Evolutionary conservation across 2,797 vertebrate species (phyloP).

Genomic region (Apogon talboti): DNA sequence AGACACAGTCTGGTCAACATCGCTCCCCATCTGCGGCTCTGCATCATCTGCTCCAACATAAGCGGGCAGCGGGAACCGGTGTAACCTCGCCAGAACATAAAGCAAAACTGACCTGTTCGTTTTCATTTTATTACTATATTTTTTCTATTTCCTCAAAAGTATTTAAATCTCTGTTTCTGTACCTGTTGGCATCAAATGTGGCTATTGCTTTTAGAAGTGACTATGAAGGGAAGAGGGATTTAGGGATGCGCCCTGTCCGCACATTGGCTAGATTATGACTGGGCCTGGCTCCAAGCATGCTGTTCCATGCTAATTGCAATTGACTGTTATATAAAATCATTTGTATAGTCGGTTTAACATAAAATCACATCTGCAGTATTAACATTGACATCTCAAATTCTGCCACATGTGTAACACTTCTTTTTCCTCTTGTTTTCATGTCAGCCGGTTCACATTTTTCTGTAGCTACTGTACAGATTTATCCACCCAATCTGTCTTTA

Average conservation of each 20-base stretch:
- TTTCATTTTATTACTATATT: not conserved
- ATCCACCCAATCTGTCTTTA: constrained; percentile 40
- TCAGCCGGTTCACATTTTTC: constrained; percentile 13
- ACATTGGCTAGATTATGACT: constrained; percentile 43
- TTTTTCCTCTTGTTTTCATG: not conserved
- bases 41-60: constrained; percentile 20
- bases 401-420: constrained; percentile 4
- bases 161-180: not conserved
- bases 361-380: constrained; percentile 31
- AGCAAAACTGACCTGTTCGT: not conserved
- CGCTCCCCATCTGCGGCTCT: constrained; percentile 54
- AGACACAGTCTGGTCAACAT: constrained; percentile 71
- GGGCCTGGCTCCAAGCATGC: constrained; percentile 23
- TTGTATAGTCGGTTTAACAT: constrained; percentile 36
- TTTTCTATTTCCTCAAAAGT: not conserved
- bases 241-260: constrained; percentile 38
- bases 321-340: constrained; percentile 46
- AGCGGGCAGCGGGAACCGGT: constrained; percentile 8
- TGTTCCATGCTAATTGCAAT: constrained; percentile 48
- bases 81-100: constrained; percentile 15
- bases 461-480: not conserved
- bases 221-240: constrained; percentile 33
- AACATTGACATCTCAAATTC: constrained; percentile 27
- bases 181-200: not conserved
- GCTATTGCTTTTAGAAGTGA: constrained; percentile 2